Percentiles rank a stretch among this genome's conserved stretches.
phyloP scores from a whole-genome alignment of 2,113 vertebrate species.

The Thymallus thymallus region DNA sequence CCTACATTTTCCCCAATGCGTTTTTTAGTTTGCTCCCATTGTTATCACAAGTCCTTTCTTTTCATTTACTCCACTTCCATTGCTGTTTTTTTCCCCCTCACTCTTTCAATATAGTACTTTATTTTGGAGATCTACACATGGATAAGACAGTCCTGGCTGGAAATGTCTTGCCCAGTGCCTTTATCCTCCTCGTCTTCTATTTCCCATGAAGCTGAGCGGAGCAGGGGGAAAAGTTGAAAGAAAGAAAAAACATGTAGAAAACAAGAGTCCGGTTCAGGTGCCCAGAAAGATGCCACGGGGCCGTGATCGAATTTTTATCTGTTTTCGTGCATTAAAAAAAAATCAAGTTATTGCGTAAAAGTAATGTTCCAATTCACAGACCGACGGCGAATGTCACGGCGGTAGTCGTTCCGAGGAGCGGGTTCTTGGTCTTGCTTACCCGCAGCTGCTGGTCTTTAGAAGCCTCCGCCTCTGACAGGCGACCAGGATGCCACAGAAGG shows the following conservation, averaged over 20 bases:
- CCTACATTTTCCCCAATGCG: background rate
- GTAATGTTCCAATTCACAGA: background rate
- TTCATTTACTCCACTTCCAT: background rate
- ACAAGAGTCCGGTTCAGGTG: background rate
- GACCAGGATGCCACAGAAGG: slow-evolving; percentile 70
- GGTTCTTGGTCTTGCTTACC: slow-evolving; percentile 32
- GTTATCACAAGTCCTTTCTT: background rate
- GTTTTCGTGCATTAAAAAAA: slow-evolving; percentile 7
- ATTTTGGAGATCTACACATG: background rate
- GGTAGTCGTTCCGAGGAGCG: slow-evolving; percentile 38
- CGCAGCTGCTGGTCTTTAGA: background rate
- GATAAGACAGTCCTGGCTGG: background rate
- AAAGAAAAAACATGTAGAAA: background rate
- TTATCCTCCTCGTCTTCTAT: background rate
- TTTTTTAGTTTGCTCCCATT: background rate
- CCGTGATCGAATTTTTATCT: background rate
- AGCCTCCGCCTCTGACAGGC: slow-evolving; percentile 67
- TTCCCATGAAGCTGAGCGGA: background rate
- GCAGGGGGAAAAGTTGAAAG: background rate
- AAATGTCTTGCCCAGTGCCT: background rate
- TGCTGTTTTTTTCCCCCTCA: background rate
- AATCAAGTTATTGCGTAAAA: slow-evolving; percentile 30
- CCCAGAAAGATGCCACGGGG: background rate
- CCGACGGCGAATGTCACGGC: slow-evolving; percentile 21
- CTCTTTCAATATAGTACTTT: background rate